Conservation (phyloP, 2,113 vertebrate genomes). For the Syngnathus floridae region DNA sequence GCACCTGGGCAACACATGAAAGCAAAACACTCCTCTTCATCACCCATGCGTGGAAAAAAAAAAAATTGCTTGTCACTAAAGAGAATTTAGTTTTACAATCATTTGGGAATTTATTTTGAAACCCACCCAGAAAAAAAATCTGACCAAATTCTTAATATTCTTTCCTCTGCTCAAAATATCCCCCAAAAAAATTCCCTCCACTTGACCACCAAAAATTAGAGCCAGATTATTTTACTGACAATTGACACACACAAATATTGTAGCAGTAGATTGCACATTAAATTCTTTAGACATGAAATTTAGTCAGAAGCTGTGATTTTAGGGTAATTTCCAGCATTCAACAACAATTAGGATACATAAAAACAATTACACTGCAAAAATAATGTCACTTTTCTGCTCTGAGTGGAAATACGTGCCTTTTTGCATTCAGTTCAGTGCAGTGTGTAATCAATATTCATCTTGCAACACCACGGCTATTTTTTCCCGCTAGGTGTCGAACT, state of each 20-base stretch:
- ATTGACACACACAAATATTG: background rate
- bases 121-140: background rate
- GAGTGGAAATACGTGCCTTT: conserved; percentile 3
- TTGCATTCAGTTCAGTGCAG: conserved; percentile 28
- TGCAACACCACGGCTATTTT: background rate
- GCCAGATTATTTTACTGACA: background rate
- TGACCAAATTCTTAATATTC: background rate
- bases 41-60: conserved; percentile 5
- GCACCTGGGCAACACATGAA: conserved; percentile 39
- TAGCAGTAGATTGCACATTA: background rate
- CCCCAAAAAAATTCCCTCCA: background rate
- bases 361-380: background rate
- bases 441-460: background rate
- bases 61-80: conserved; percentile 1
- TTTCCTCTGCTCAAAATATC: background rate
- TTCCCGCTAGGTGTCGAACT: conserved; percentile 5
- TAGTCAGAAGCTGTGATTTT: background rate
- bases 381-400: background rate
- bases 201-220: background rate
- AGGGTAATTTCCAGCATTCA: too few relatives aligned
- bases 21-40: conserved; percentile 33
- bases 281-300: background rate
- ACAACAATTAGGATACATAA: background rate
- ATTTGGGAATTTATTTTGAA: too few relatives aligned
- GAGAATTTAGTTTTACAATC: background rate